phyloP scores from a whole-genome alignment of 2,888 invertebrate genomes.

The Diarsia brunnea region DNA sequence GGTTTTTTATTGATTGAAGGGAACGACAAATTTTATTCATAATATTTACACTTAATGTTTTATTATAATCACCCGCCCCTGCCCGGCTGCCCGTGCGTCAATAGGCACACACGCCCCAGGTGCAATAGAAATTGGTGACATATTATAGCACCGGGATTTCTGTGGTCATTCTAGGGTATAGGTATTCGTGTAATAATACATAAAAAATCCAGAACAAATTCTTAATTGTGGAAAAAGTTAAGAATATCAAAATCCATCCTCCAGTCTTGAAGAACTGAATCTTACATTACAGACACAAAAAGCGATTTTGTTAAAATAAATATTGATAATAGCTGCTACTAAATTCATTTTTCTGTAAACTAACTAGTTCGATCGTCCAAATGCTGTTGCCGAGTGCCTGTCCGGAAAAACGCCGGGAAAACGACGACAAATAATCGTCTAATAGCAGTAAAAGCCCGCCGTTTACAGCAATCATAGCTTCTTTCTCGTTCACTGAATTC shows the following conservation, averaged over 20 bases:
- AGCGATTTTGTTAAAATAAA: neutral
- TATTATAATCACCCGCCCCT: no score
- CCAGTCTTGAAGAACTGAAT: neutral
- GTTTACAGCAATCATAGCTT: slow-evolving; percentile 13
- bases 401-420: slow-evolving; percentile 9
- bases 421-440: slow-evolving; percentile 25
- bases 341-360: neutral
- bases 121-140: neutral
- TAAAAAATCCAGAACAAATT: neutral
- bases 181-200: neutral
- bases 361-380: slow-evolving; percentile 1
- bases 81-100: neutral
- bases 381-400: slow-evolving; percentile 12
- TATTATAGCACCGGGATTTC: neutral
- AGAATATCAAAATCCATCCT: neutral
- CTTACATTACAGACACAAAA: neutral
- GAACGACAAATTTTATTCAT: neutral
- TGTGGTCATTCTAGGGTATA: neutral
- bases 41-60: neutral
- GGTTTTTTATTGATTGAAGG: neutral
- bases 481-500: slow-evolving; percentile 20
- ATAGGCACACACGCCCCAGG: neutral
- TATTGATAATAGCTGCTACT: neutral
- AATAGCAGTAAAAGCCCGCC: slow-evolving; percentile 19
- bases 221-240: neutral